These are phyloP conservation scores for Xanthorhoe spadicearia DNA, from an alignment of 2,888 invertebrate species.

Conservation along the genomic window DNA sequence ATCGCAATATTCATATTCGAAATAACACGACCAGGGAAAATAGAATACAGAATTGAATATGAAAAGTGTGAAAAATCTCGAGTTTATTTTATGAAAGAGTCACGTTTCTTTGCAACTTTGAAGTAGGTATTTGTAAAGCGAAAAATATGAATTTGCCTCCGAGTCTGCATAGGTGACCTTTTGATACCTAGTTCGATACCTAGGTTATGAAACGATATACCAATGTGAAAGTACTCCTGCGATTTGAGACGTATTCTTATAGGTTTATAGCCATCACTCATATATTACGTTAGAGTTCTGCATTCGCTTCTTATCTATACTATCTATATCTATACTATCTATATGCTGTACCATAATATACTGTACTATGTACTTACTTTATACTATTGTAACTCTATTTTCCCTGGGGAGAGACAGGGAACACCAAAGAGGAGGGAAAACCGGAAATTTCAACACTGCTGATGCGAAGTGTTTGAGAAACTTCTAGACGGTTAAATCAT, in stretches of 20 bases:
- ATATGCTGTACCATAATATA: too few relatives aligned
- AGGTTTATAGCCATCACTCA: slow-evolving; percentile 1
- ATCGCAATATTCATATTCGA: too few relatives aligned
- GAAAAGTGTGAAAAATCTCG: not conserved
- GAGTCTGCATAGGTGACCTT: slow-evolving; percentile 17
- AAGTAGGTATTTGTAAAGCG: not conserved
- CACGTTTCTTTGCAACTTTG: not conserved
- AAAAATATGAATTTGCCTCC: not conserved
- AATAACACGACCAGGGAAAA: too few relatives aligned
- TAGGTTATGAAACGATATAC: slow-evolving; percentile 19
- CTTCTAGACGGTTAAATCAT: not conserved
- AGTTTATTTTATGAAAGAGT: not conserved
- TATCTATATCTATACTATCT: too few relatives aligned
- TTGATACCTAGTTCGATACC: slow-evolving; percentile 9
- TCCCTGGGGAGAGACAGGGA: too few relatives aligned
- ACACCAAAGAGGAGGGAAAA: too few relatives aligned
- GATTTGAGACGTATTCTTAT: slow-evolving; percentile 18
- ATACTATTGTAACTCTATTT: too few relatives aligned
- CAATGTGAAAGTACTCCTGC: slow-evolving; percentile 21
- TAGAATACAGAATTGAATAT: not conserved
- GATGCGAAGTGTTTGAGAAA: not conserved
- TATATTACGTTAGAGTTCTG: not conserved
- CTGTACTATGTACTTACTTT: too few relatives aligned
- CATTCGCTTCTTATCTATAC: not conserved
- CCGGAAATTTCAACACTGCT: too few relatives aligned